Evolutionary conservation across 2,888 invertebrate genomes (phyloP), one percentile per base, ranked within the genome.

Genomic region (Eristalinus aeneus): DNA sequence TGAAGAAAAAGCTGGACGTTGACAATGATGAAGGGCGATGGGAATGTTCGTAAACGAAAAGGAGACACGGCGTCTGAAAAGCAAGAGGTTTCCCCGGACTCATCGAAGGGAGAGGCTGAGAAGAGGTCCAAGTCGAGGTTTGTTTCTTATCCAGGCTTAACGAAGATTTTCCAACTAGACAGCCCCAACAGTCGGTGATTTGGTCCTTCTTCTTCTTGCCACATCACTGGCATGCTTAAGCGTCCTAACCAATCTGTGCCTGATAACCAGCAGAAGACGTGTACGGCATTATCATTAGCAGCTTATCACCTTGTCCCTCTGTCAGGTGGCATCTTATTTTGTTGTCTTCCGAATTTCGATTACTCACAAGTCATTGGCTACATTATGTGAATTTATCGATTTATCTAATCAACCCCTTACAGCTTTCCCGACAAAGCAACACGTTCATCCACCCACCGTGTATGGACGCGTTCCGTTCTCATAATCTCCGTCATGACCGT

Each of bases 401-500:
- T 23, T 27, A 12, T 56, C 23, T 12, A 10, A 23, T 23, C 23
- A 22, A 1, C 5, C 23, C 5, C 53, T 54, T 64, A 12, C 36
- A 84, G 83, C 9, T 74, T 84, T 11, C 82, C 77, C 10, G 79
- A 76, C 10, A 85, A 76, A 53, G 90, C 89, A 11, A 89, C 89
- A 2, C 85, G 88, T n/a, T 81, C 89, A 0, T 64, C 88, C 20
- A 88, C 89, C 10, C 90, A 90, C 73, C 89, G 89, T 12, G 61
- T 89, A 9, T 90, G 90, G 90, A 90, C 90, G 4, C 89, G 90
- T 4, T 79, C 89, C 0, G 89, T 90, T 9, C 84, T 90, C 34
- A 86, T 90, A 16, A 27, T 88, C 2, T 88, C 90, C 91, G 90
- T 95, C 2, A 89, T 95, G 22, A 93, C 94, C 22, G 93, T 96